Conservation (phyloP, 2,888 invertebrate species). For the Idaea biselata region DNA sequence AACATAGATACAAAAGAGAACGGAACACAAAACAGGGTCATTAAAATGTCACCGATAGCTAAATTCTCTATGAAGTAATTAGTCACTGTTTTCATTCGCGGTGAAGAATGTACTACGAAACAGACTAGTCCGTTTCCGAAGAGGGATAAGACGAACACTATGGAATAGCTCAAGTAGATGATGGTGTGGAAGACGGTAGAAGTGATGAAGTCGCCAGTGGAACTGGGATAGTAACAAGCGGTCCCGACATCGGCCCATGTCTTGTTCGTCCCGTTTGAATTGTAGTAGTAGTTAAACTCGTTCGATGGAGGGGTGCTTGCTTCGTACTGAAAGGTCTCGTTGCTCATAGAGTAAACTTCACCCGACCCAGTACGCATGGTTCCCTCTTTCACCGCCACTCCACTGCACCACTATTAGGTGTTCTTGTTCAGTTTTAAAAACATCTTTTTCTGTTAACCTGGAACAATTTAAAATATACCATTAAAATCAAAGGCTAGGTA, state of each 20-base stretch:
- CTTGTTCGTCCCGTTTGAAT: slow-evolving; percentile 36
- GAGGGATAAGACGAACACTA: slow-evolving; percentile 86
- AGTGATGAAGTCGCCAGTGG: slow-evolving; percentile 53
- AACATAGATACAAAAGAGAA: slow-evolving; percentile 92
- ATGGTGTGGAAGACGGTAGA: slow-evolving; percentile 81
- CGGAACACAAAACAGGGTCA: slow-evolving; percentile 94
- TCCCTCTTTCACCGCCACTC: neutral
- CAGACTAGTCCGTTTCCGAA: slow-evolving; percentile 90
- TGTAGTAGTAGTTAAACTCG: neutral
- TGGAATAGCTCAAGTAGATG: slow-evolving; percentile 86
- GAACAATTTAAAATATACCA: neutral
- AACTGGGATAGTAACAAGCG: slow-evolving; percentile 40
- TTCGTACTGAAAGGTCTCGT: neutral
- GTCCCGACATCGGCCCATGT: slow-evolving; percentile 48
- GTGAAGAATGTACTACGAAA: slow-evolving; percentile 90
- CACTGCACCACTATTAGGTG: neutral
- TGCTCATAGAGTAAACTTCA: neutral
- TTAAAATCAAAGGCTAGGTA: no score
- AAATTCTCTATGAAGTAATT: slow-evolving; percentile 95
- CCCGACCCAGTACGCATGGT: neutral
- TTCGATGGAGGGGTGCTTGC: neutral
- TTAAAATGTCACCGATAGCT: slow-evolving; percentile 93
- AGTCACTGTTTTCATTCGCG: slow-evolving; percentile 94
- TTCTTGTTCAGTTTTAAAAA: neutral
- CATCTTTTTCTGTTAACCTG: neutral